Evolutionary conservation across 2,888 invertebrate genomes (phyloP).

Genomic region (Tetranychus piercei): DNA sequence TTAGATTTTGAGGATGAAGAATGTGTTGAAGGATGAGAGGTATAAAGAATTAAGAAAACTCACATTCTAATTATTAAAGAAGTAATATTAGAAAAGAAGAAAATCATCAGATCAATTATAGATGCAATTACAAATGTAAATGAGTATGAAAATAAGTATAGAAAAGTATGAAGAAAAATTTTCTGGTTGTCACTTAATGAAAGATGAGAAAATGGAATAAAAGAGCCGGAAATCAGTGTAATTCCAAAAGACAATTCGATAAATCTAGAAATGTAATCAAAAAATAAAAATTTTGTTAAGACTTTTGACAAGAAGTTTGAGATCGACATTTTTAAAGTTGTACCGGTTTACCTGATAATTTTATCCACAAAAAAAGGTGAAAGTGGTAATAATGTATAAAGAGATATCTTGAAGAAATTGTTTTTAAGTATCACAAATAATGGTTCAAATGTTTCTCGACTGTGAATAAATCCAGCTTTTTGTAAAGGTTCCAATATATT

Average conservation of each 20-base stretch:
- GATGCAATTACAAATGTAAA: conserved; percentile 5
- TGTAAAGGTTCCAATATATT: neutral
- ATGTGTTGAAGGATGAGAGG: no score
- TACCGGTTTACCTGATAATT: neutral
- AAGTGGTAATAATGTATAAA: neutral
- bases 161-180: neutral
- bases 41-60: neutral
- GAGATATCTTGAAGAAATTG: conserved; percentile 1
- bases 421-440: neutral
- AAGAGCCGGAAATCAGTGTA: neutral
- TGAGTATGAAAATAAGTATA: conserved; percentile 17
- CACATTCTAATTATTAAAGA: neutral
- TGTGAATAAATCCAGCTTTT: conserved; percentile 4
- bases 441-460: neutral
- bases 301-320: no score
- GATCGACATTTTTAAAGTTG: no score
- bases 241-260: neutral
- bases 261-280: neutral
- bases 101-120: conserved; percentile 1
- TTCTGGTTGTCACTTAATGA: neutral
- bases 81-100: neutral
- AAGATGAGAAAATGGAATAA: neutral
- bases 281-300: neutral
- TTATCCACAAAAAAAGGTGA: neutral
- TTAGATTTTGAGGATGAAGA: neutral